Evolutionary conservation across 2,797 vertebrate species (phyloP).

Genomic region (Dallia pectoralis): DNA sequence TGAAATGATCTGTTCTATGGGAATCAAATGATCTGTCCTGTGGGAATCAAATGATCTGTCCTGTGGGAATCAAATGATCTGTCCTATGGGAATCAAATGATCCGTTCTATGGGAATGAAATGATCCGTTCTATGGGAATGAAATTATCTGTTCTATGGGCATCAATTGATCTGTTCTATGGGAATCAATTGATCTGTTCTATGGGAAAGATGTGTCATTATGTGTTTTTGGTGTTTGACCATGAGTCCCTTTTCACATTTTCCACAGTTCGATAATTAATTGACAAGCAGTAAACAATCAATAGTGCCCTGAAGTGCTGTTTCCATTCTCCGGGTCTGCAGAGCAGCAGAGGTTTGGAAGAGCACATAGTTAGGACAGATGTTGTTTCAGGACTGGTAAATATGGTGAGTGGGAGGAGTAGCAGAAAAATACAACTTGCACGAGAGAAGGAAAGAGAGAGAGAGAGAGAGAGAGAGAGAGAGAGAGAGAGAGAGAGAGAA

Average conservation of each 20-base stretch:
- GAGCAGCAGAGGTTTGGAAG: conserved; percentile 10
- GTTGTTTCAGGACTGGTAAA: conserved; percentile 35
- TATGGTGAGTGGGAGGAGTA: not conserved
- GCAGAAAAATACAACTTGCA: not conserved
- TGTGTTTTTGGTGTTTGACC: not conserved
- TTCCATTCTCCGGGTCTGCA: conserved; percentile 5
- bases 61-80: no score
- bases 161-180: conserved; percentile 15
- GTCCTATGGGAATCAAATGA: no score
- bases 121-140: no score
- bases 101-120: no score
- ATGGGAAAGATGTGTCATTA: not conserved
- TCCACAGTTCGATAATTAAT: conserved; percentile 5
- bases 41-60: no score
- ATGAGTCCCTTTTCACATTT: conserved; percentile 1
- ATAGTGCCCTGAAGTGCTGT: conserved; percentile 9
- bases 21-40: no score
- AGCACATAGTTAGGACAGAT: conserved; percentile 7
- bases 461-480: not conserved
- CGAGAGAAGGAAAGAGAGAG: conserved; percentile 9
- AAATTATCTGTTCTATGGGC: no score
- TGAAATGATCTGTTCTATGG: no score
- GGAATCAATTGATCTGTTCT: conserved; percentile 12
- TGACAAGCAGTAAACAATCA: conserved; percentile 1
- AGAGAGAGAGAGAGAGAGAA: not conserved